These are phyloP conservation scores for Pan troglodytes DNA, from an alignment of 2,113 vertebrate genomes.

Conservation along the genomic window NHGRI_mPanTro3-v2.1_pri NC_072415.2:28838001-28838500, in stretches of 20 bases:
- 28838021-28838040: not conserved
- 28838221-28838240: not conserved
- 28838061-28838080: not conserved
- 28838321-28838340: not conserved
- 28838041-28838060: not conserved
- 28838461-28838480: not conserved
- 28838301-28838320: not conserved
- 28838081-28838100: not conserved
- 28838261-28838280: not conserved
- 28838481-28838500: not conserved
- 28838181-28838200: not conserved
- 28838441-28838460: not conserved
- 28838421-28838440: not conserved
- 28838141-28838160: not conserved
- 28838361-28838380: not conserved
- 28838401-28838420: not conserved
- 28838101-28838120: not conserved
- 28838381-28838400: not conserved
- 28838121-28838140: slow-evolving; percentile 16
- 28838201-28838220: slow-evolving; percentile 44
- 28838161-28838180: not conserved
- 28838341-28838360: not conserved
- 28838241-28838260: not conserved
- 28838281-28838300: not conserved
- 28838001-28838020: not conserved